A percentile compares a stretch with the other conserved stretches of the same genome.
Conservation (phyloP, 2,888 invertebrate genomes). For the Neuroscelio doddi region DNA sequence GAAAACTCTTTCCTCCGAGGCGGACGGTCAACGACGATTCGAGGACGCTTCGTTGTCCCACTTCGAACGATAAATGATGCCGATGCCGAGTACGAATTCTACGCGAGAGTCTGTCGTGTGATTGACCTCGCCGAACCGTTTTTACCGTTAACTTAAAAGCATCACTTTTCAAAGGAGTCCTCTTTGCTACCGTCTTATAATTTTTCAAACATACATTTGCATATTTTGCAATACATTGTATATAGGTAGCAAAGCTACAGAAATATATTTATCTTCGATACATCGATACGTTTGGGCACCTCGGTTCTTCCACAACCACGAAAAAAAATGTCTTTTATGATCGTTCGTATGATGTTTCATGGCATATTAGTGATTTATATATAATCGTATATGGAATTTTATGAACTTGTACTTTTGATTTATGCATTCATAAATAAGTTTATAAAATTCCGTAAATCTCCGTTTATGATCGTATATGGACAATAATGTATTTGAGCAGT, state of each 20-base stretch:
- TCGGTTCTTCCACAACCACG: background rate
- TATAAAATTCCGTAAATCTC: no score
- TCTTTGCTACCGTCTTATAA: constrained; percentile 13
- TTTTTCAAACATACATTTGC: no score
- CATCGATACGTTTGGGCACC: background rate
- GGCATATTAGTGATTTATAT: no score
- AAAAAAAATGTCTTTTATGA: no score
- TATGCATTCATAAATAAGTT: no score
- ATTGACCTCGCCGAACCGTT: constrained; percentile 43
- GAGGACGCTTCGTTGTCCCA: constrained; percentile 38
- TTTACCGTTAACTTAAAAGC: constrained; percentile 46
- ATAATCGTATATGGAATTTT: no score
- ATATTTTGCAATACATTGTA: background rate
- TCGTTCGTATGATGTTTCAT: no score
- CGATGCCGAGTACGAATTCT: constrained; percentile 39
- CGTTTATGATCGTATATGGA: no score
- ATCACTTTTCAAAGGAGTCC: constrained; percentile 29
- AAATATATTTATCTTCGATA: background rate
- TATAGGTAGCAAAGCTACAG: background rate
- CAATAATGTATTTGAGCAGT: no score
- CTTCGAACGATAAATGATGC: constrained; percentile 46
- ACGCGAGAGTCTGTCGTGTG: constrained; percentile 44
- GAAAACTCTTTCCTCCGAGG: constrained; percentile 41
- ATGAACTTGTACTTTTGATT: no score
- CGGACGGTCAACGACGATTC: constrained; percentile 13